Evolutionary conservation across 2,797 vertebrate genomes (phyloP), one percentile per base, ranked within the genome.

Genomic region (Megaceryle alcyon): DNA sequence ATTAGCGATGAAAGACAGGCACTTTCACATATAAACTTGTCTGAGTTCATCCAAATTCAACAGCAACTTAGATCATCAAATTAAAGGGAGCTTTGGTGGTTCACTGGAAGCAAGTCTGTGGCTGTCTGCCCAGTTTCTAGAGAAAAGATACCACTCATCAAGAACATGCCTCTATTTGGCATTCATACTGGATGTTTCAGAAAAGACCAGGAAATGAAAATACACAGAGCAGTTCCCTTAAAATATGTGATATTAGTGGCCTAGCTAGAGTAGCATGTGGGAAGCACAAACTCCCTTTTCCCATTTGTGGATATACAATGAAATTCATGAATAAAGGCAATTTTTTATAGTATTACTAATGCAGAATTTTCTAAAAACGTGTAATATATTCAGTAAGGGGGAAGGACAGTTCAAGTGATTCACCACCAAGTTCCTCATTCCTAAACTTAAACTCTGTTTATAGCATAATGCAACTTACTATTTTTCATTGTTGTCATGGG

Each of bases 101-200:
- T 97, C 86, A 79, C 73, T 95, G 90, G 88, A 94, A 95, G 85
- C 28, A 84, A 88, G 80, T 54, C 49, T 77, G 35, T 96, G 96
- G 95, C 94, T 53, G 60, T 82, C 82, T 86, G 85, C 94, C 95
- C 91, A 71, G 88, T 90, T 95, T 91, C 82, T 91, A 64, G 66
- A 96, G 92, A 94, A 96, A 83, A 91, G 64, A 88, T 71, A 91
- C 60, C 90, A 92, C 64, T 92, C 60, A 86, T 70, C 20, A 73
- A 57, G 94, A 95, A 44, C 92, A 96, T 82, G 90, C 51, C 91
- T 96, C 87, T 94, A 92, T 96, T 94, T 94, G 96, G 96, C 80
- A 18, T 91, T 92, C 51, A n/a, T 59, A 44, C 53, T 54, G 56
- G 2, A 23, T 66, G 43, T 66, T 91, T 91, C 80, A 88, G 85